Evolutionary conservation across 2,797 vertebrate genomes (phyloP), one percentile per base, ranked within the genome.

Genomic region (Periophthalmus magnuspinnatus): DNA sequence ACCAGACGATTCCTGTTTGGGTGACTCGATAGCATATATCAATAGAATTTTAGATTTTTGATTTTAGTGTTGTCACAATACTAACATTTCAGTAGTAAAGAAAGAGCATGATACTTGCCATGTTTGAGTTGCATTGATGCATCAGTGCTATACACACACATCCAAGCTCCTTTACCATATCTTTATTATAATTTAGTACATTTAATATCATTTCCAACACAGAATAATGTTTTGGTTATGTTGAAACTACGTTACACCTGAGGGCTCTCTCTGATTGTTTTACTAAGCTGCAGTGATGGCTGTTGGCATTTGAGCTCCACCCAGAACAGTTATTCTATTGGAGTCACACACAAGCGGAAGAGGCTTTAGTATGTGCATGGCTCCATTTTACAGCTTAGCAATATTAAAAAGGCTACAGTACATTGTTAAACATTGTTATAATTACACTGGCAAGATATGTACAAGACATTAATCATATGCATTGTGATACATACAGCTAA

Each of bases 1-100:
- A 75, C 55, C 5, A 11, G 28, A 41, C 52, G 77, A 77, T 89
- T 91, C 88, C 88, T 88, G 86, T 87, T 86, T 75, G 57, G 65
- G 66, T 52, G 38, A 47, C 36, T 21, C 32, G 7, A 52, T 48
- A 72, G 50, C 7, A 67, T 69, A 67, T 75, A 78, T 38, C 71
- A 22, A 61, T 45, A 34, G 16, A n/a, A n/a, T n/a, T n/a, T n/a
- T n/a, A n/a, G 19, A 19, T 32, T 64, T 24, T 5, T 28, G 14
- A 8, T 16, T 10, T 21, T 11, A 8, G 2, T 60, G 32, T 28
- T 55, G 21, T 55, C 21, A 24, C 19, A 21, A 13, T 55, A 16
- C 2, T 19, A 19, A 19, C 28, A 22, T 22, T 55, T 55, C 3
- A 10, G 5, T 11, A 11, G 10, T 55, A 41, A 24, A 4, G 54